Evolutionary conservation across 2,888 invertebrate species (phyloP), one percentile per base, ranked within the genome.

Genomic region (Timandra comae): DNA sequence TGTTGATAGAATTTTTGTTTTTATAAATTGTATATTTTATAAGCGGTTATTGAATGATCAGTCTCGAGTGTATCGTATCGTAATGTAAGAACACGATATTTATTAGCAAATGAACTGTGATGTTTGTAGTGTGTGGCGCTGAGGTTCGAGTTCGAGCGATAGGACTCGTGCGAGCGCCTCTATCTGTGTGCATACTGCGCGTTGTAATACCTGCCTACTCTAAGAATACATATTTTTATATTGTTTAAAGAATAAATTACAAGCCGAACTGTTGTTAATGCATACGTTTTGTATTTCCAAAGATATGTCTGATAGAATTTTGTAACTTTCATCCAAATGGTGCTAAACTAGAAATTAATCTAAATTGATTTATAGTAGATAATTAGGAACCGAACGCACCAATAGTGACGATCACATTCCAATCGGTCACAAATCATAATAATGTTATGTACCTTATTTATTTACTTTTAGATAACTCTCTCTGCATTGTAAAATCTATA

Each of bases 141-240:
- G 49, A 41, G 34, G 35, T n/a, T n/a, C n/a, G n/a, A n/a, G n/a
- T n/a, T n/a, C n/a, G n/a, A n/a, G 40, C 36, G 39, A 26, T 26
- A 27, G 29, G 31, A 35, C 33, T 28, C 13, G 20, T 25, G 30
- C 30, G 32, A 41, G 42, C 19, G 27, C 25, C 13, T 33, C 30
- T n/a, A 31, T 23, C 30, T 26, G n/a, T 21, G 29, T 34, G 30
- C 38, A 29, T 33, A 43, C n/a, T 63, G 61, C 46, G 61, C 63
- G 63, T 68, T 70, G 63, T 70, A 67, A 63, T 63, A 60, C 52
- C 64, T 67, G 64, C 60, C 64, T 77, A 74, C 59, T 66, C 49
- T 77, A 80, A 81, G 71, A 76, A 73, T 74, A 69, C 53, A 77
- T 82, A 82, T 82, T 84, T 84, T 82, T 82, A 75, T 82, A 84